Conservation (phyloP, 2,113 vertebrate species). For the Leptodactylus fuscus region DNA sequence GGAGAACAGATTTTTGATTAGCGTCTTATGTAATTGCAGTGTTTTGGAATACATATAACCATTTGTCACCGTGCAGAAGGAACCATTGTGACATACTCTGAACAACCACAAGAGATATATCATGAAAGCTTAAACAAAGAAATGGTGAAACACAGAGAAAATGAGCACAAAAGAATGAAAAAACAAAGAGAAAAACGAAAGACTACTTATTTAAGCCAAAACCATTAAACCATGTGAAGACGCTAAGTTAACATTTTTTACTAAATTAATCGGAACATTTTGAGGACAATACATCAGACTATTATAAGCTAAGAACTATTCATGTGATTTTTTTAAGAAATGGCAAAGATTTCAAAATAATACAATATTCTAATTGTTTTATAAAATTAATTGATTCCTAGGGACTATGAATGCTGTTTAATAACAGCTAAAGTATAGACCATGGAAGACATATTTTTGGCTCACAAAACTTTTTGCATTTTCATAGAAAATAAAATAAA, state of each 20-base stretch:
- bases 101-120: background rate
- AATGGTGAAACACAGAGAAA: background rate
- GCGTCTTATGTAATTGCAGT: constrained; percentile 26
- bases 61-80: constrained; percentile 15
- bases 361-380: background rate
- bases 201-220: constrained; percentile 45
- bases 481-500: background rate
- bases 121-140: background rate
- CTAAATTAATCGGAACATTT: background rate
- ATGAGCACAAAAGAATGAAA: constrained; percentile 6
- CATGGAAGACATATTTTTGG: background rate
- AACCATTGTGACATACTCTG: background rate
- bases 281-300: background rate
- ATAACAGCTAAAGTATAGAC: background rate
- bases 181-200: constrained; percentile 54
- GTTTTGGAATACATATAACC: constrained; percentile 26
- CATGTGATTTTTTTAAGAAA: background rate
- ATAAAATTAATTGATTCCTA: background rate
- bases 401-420: background rate
- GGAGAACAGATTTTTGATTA: constrained; percentile 31
- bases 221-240: background rate
- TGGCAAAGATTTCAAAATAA: background rate
- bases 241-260: background rate
- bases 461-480: background rate
- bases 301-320: background rate